Conservation (phyloP, 2,113 vertebrate genomes). For the Todiramphus chloris region DNA sequence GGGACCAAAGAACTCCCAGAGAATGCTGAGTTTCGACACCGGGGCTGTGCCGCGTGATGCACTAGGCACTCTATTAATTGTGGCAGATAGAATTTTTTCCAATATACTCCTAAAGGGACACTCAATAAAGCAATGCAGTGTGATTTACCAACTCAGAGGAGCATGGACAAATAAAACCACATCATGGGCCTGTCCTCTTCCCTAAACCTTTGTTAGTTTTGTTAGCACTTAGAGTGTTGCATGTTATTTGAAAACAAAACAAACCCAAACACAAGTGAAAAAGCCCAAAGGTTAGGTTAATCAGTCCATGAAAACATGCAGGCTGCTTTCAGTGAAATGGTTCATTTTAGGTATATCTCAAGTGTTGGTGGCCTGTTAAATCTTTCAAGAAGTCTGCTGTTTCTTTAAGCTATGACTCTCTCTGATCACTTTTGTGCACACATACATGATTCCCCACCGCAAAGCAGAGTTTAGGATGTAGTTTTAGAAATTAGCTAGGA, state of each 20-base stretch:
- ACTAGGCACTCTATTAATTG: conserved; percentile 60
- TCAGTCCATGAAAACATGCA: not conserved
- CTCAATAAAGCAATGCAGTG: conserved; percentile 57
- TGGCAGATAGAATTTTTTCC: conserved; percentile 64
- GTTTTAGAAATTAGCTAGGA: not conserved
- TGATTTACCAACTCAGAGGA: conserved; percentile 61
- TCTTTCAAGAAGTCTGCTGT: not conserved
- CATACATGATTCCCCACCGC: not conserved
- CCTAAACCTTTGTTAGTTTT: not conserved
- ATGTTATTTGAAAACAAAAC: not conserved
- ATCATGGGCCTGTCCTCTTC: not conserved
- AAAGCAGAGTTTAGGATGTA: not conserved
- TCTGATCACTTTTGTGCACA: not conserved
- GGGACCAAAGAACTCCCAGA: not conserved
- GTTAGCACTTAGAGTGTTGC: not conserved
- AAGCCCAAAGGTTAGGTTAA: not conserved
- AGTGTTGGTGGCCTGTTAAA: not conserved
- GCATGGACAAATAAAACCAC: conserved; percentile 43
- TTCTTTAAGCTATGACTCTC: not conserved
- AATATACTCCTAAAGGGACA: conserved; percentile 57
- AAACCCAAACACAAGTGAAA: not conserved
- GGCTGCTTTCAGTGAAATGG: not conserved
- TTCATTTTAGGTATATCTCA: not conserved
- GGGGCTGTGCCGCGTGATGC: conserved; percentile 14
- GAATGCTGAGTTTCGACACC: not conserved